Conservation (phyloP, 2,888 invertebrate species). For the Stenolophus ochropezus region DNA sequence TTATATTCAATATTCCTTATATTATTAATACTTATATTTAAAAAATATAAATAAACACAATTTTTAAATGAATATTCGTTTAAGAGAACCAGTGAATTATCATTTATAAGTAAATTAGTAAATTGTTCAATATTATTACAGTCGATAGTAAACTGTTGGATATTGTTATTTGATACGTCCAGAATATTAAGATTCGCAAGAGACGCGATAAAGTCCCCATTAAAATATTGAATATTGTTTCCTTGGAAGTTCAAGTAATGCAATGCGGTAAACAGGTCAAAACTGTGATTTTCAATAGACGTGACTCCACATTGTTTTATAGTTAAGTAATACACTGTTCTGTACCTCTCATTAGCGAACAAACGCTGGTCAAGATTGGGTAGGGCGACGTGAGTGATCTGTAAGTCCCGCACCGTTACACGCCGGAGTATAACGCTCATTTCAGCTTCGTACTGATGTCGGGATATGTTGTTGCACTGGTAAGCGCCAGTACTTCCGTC, state of each 20-base stretch:
- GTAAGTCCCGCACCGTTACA: background rate
- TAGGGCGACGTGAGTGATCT: background rate
- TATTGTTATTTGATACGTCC: constrained; percentile 27
- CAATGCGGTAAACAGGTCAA: background rate
- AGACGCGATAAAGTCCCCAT: background rate
- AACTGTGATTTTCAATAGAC: constrained; percentile 17
- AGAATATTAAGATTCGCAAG: background rate
- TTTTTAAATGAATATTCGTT: background rate
- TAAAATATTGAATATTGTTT: constrained; percentile 23
- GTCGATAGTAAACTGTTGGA: constrained; percentile 5
- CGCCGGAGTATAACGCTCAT: background rate
- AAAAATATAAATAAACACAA: background rate
- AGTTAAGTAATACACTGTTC: background rate
- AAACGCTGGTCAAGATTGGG: background rate
- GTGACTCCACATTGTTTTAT: constrained; percentile 22
- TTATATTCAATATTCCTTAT: background rate
- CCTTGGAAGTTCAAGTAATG: background rate
- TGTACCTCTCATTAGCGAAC: background rate
- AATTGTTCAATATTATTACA: background rate
- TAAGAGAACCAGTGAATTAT: background rate
- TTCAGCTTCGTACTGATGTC: background rate
- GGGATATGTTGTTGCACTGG: background rate
- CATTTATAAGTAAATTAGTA: background rate
- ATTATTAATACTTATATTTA: background rate
- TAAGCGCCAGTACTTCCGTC: background rate